Conservation (phyloP, 2,888 invertebrate genomes). For the Zelleria hepariella region DNA sequence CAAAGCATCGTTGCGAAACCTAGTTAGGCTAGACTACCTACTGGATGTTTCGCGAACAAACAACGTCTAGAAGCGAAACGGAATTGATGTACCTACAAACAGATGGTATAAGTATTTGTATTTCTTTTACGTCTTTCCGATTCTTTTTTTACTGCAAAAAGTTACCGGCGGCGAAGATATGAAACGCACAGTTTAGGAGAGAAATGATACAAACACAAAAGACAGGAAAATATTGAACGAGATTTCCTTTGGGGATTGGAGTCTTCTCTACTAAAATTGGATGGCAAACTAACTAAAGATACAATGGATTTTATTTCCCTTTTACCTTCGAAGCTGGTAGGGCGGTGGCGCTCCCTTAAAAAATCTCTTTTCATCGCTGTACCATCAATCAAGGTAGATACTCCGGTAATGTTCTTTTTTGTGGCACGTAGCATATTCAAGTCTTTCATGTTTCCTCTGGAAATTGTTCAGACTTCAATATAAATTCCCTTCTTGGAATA, state of each 20-base stretch:
- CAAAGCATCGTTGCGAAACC: background rate
- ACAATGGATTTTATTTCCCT: slow-evolving; percentile 39
- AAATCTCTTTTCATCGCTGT: slow-evolving; percentile 24
- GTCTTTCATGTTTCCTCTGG: background rate
- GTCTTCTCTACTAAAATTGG: slow-evolving; percentile 49
- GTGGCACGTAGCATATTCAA: slow-evolving; percentile 10
- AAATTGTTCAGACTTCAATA: background rate
- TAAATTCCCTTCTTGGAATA: background rate
- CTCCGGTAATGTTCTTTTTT: slow-evolving; percentile 26
- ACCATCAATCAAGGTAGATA: slow-evolving; percentile 35
- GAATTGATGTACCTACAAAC: background rate
- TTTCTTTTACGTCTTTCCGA: background rate
- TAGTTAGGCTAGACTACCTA: background rate
- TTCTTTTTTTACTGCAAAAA: background rate
- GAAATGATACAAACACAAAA: slow-evolving; percentile 27
- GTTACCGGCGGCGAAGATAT: background rate
- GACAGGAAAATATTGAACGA: slow-evolving; percentile 42
- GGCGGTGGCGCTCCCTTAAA: background rate
- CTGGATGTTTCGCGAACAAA: background rate
- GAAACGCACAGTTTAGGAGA: background rate
- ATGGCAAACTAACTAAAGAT: slow-evolving; percentile 50
- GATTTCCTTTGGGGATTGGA: slow-evolving; percentile 53
- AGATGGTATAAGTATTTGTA: background rate
- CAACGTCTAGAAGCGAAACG: background rate
- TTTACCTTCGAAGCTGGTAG: slow-evolving; percentile 22